phyloP scores from a whole-genome alignment of 1,140 invertebrate species.

The Bilobella aurantiaca region DNA sequence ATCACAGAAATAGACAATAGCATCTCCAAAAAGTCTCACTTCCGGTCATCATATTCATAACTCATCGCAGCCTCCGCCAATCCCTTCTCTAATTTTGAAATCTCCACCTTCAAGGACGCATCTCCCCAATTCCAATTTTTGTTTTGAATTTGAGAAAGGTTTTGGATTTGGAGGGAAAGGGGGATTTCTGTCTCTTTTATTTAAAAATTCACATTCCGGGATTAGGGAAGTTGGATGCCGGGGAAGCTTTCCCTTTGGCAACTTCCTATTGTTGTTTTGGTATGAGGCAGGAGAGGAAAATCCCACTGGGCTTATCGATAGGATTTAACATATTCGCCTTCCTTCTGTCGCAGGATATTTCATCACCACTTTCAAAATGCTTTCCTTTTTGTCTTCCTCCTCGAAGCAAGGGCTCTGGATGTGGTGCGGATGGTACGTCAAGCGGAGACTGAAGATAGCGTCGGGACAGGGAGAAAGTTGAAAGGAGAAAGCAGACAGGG shows the following conservation, averaged over 20 bases:
- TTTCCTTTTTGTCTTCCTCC: slow-evolving; percentile 9
- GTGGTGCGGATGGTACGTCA: no score
- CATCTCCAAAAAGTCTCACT: not conserved
- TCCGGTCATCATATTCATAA: no score
- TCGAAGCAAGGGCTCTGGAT: no score
- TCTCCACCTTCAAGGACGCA: not conserved
- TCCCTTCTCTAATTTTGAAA: not conserved
- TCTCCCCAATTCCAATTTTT: slow-evolving; percentile 2
- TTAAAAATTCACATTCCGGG: slow-evolving; percentile 5
- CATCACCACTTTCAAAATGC: slow-evolving; percentile 7
- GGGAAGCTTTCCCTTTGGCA: not conserved
- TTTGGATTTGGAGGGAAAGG: not conserved
- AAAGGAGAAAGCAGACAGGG: not conserved
- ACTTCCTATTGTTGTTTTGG: not conserved
- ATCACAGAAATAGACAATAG: not conserved
- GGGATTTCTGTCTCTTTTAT: slow-evolving; percentile 11
- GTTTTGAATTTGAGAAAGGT: not conserved
- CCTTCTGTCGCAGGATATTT: slow-evolving; percentile 8
- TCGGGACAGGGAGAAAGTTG: no score
- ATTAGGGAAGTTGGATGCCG: slow-evolving; percentile 6
- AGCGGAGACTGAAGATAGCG: not conserved
- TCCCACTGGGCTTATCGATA: slow-evolving; percentile 30
- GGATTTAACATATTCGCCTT: slow-evolving; percentile 30
- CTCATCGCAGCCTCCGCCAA: no score
- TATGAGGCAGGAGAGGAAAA: slow-evolving; percentile 9